Evolutionary conservation across 2,797 vertebrate genomes (phyloP).

Genomic region (Oophaga sylvatica): DNA sequence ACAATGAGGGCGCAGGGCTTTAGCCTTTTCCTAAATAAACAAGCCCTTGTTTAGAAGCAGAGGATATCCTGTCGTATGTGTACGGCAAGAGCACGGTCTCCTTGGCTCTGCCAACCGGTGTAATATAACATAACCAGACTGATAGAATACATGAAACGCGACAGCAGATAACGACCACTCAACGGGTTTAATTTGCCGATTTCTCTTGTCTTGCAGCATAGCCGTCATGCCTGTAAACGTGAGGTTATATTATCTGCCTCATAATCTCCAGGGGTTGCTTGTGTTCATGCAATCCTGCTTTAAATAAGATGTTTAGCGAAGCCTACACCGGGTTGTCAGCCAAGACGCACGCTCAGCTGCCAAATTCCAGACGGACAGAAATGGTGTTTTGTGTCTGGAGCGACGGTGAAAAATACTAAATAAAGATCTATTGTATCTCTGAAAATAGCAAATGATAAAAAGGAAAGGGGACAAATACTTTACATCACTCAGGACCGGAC

Average conservation of each 20-base stretch:
- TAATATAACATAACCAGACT: constrained; percentile 24
- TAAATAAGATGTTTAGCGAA: constrained; percentile 47
- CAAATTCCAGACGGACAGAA: constrained; percentile 16
- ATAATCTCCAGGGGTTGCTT: constrained; percentile 37
- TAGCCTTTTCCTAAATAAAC: constrained; percentile 73
- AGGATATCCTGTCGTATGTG: constrained; percentile 74
- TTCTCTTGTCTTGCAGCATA: constrained; percentile 36
- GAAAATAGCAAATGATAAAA: neutral
- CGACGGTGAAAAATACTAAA: constrained; percentile 10
- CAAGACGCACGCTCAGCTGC: constrained; percentile 22
- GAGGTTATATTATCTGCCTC: constrained; percentile 48
- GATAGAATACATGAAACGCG: constrained; percentile 31
- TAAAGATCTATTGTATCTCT: constrained; percentile 21
- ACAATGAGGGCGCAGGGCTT: constrained; percentile 71
- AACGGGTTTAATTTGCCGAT: constrained; percentile 34
- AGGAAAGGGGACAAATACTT: constrained; percentile 12
- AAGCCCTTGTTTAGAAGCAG: constrained; percentile 68
- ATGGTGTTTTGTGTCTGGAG: constrained; percentile 33
- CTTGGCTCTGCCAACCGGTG: constrained; percentile 39
- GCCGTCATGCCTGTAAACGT: constrained; percentile 37
- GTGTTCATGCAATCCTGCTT: constrained; percentile 14
- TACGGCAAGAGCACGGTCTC: constrained; percentile 62
- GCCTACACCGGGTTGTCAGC: constrained; percentile 39
- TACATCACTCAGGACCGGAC: neutral
- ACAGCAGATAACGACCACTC: constrained; percentile 43